phyloP scores from a whole-genome alignment of 37 sponge, comb jelly and placozoan species.

The Halichondria panicea region DNA sequence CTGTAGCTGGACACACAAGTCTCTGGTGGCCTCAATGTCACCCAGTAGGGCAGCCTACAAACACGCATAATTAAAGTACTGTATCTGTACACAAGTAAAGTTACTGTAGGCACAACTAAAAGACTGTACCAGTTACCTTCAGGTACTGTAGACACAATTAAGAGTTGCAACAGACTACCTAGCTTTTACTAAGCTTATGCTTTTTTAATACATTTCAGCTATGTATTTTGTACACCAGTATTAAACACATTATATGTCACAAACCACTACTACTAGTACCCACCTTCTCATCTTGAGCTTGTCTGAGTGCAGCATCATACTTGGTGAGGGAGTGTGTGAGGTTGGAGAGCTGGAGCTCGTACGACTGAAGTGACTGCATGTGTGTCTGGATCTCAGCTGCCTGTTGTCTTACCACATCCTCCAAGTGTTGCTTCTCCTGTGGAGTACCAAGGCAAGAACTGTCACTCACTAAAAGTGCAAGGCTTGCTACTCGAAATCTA shows the following conservation, averaged over 20 bases:
- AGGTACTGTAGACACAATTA: too few species aligned
- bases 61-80: neutral
- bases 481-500: too few species aligned
- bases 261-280: neutral
- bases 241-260: neutral
- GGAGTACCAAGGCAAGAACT: neutral
- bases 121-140: too few species aligned
- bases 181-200: too few species aligned
- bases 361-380: conserved; percentile 50
- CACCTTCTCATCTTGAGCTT: conserved; percentile 89
- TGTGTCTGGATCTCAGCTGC: conserved; percentile 66
- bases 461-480: too few species aligned
- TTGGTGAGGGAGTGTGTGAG: conserved; percentile 69
- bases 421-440: conserved; percentile 67
- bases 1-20: conserved; percentile 83
- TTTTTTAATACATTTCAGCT: too few species aligned
- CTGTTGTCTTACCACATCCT: conserved; percentile 68
- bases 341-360: conserved; percentile 75
- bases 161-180: too few species aligned
- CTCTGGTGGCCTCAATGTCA: conserved; percentile 76
- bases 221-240: too few species aligned
- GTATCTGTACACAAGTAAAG: neutral
- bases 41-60: conserved; percentile 65
- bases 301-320: conserved; percentile 71
- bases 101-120: too few species aligned